phyloP scores from a whole-genome alignment of 1,140 invertebrate genomes.

The Bemisia tabaci region DNA sequence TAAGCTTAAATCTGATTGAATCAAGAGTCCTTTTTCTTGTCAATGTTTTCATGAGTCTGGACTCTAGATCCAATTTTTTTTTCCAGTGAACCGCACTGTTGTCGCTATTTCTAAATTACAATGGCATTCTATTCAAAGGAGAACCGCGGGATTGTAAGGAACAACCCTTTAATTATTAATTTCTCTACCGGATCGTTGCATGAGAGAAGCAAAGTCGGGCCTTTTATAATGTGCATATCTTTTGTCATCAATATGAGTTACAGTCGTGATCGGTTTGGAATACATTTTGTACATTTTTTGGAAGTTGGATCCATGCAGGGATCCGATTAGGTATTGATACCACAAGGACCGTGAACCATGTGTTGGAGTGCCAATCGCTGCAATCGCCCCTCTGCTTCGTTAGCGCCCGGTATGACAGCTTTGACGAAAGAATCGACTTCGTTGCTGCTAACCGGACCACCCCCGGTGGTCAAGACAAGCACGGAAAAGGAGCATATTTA shows the following conservation, averaged over 20 bases:
- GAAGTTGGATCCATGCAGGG: background rate
- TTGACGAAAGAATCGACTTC: conserved; percentile 6
- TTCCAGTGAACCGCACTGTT: no score
- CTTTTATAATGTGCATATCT: background rate
- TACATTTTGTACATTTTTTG: background rate
- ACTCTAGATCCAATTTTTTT: no score
- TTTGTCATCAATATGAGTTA: background rate
- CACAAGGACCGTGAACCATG: conserved; percentile 7
- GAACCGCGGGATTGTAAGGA: background rate
- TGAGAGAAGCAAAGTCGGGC: background rate
- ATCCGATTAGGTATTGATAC: background rate
- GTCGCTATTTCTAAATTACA: background rate
- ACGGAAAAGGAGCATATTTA: no score
- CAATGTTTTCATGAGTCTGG: no score
- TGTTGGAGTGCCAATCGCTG: background rate
- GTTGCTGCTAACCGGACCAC: conserved; percentile 15
- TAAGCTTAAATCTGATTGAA: no score
- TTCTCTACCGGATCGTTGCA: background rate
- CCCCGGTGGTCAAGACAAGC: no score
- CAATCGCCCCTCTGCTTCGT: background rate
- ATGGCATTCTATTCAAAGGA: background rate
- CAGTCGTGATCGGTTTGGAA: background rate
- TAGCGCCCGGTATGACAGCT: background rate
- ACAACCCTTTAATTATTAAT: background rate
- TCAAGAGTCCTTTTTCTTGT: no score